Percentiles rank a stretch among this genome's conserved stretches.
Evolutionary conservation across 2,113 vertebrate genomes (phyloP).

Genomic region (Daphoenositta chrysoptera): DNA sequence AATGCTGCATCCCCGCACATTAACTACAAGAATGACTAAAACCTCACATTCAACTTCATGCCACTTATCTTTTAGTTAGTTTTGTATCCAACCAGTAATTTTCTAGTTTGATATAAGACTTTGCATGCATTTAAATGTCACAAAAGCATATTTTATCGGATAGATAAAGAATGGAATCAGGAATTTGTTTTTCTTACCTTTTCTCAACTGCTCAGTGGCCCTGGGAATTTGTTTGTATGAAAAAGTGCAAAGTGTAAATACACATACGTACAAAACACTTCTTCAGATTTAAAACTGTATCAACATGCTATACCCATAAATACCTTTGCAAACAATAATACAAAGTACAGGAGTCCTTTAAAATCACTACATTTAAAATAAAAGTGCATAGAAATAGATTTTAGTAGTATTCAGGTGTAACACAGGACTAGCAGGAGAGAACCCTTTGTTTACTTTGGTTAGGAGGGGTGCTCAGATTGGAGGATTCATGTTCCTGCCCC

Average conservation of each 20-base stretch:
- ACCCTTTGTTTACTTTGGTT: background rate
- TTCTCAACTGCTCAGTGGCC: background rate
- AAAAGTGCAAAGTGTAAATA: background rate
- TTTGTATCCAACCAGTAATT: background rate
- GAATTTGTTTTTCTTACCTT: background rate
- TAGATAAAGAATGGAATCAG: background rate
- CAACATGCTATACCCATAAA: background rate
- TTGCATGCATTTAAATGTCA: background rate
- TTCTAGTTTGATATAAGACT: background rate
- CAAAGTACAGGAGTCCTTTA: background rate
- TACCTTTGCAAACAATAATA: background rate
- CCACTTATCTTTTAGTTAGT: background rate
- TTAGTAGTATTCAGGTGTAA: background rate
- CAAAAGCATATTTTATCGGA: background rate
- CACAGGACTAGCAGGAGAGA: background rate
- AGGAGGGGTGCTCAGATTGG: background rate
- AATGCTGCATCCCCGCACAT: background rate
- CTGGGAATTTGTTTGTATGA: background rate
- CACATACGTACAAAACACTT: background rate
- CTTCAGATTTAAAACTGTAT: background rate
- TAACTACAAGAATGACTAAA: background rate
- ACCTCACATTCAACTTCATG: background rate
- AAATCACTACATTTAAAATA: background rate
- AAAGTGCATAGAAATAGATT: background rate
- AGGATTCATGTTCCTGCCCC: background rate